Evolutionary conservation across 2,888 invertebrate species (phyloP).

Genomic region (Cacoxenus indagator): DNA sequence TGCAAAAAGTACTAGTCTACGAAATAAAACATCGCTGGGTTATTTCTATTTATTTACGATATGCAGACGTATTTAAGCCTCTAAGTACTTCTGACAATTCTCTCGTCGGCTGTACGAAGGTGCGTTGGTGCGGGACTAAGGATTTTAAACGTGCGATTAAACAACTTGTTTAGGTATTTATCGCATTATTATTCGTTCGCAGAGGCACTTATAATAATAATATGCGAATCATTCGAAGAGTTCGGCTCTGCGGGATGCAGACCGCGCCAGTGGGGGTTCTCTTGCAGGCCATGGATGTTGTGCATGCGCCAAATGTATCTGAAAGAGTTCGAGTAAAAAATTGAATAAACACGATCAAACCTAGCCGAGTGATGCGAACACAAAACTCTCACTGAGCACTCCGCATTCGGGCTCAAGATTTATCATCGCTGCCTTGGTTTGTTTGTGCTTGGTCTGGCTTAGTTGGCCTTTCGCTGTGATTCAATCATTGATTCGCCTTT

Average conservation of each 20-base stretch:
- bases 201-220: neutral
- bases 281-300: neutral
- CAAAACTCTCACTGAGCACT: conserved; percentile 15
- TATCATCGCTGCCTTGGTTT: conserved; percentile 30
- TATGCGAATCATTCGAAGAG: neutral
- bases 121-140: neutral
- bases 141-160: conserved; percentile 49
- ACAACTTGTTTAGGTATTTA: conserved; percentile 48
- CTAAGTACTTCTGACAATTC: neutral
- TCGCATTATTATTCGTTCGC: conserved; percentile 30
- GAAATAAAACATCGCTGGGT: too few relatives aligned
- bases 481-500: conserved; percentile 29
- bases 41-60: too few relatives aligned
- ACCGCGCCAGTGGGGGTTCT: conserved; percentile 31
- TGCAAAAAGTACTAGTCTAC: too few relatives aligned
- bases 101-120: neutral
- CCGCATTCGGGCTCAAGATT: conserved; percentile 32
- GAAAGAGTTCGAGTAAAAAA: neutral
- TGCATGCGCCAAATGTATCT: conserved; percentile 2
- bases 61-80: neutral
- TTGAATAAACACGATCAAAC: conserved; percentile 13
- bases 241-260: conserved; percentile 19
- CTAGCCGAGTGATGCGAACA: neutral
- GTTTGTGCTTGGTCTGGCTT: neutral
- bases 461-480: conserved; percentile 28